These are phyloP conservation scores for Dolichotis patagonum DNA, from an alignment of 2,113 vertebrate species.

Conservation along the genomic window DNA sequence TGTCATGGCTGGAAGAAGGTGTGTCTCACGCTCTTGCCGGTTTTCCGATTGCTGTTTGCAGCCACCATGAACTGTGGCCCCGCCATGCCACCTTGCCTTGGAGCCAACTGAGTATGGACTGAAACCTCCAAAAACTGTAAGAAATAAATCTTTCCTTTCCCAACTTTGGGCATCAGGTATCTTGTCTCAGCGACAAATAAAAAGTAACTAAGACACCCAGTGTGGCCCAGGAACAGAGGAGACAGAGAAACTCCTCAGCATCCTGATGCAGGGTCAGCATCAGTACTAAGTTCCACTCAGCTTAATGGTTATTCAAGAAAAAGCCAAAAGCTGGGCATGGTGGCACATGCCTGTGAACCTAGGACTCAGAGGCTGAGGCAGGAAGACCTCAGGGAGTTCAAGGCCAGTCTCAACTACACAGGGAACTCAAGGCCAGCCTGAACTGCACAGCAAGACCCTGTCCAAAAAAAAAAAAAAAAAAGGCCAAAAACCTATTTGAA, in stretches of 20 bases:
- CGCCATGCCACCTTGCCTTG: too few species aligned
- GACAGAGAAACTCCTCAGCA: neutral
- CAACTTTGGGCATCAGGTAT: too few species aligned
- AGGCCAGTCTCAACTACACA: too few species aligned
- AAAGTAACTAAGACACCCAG: too few species aligned
- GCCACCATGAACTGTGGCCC: too few species aligned
- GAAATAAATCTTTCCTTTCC: too few species aligned
- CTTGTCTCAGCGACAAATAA: too few species aligned
- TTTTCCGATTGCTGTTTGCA: too few species aligned
- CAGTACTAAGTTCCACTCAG: neutral
- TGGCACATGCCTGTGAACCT: neutral
- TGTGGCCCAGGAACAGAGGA: neutral
- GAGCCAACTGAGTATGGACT: too few species aligned
- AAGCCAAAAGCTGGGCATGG: neutral
- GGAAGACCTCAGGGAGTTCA: neutral
- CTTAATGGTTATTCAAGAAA: neutral
- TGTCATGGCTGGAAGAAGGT: too few species aligned
- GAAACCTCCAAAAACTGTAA: too few species aligned
- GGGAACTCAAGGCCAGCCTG: neutral
- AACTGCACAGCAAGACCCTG: neutral
- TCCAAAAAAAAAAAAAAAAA: neutral
- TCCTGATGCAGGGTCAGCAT: neutral
- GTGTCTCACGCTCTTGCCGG: too few species aligned
- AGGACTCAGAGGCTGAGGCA: neutral
- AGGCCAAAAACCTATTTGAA: neutral